These are phyloP conservation scores for Gibbula magus DNA, from an alignment of 2,888 invertebrate species.

Conservation along the genomic window DNA sequence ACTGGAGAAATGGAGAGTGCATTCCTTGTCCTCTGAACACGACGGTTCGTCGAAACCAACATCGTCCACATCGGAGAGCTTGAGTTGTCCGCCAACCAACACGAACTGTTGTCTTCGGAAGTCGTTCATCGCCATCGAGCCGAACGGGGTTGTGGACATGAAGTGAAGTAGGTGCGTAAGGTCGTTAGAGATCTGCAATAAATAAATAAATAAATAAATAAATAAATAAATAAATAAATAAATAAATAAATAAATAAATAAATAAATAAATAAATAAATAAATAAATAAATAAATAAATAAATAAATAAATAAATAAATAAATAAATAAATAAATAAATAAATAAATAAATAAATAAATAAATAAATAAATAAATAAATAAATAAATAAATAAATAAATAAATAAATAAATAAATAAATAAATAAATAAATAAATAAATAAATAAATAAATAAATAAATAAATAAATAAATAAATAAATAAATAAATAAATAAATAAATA, in stretches of 20 bases:
- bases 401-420: too few relatives aligned
- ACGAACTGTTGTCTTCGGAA: conserved; percentile 77
- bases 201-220: not conserved
- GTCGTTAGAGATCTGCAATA: conserved; percentile 67
- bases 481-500: too few relatives aligned
- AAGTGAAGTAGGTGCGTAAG: conserved; percentile 72
- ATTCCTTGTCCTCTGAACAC: conserved; percentile 58
- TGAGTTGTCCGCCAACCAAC: conserved; percentile 74
- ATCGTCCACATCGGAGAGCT: conserved; percentile 77
- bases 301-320: not conserved
- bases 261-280: not conserved
- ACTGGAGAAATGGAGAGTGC: conserved; percentile 57
- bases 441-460: too few relatives aligned
- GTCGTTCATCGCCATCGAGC: conserved; percentile 76
- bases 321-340: conserved; percentile 3
- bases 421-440: too few relatives aligned
- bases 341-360: too few relatives aligned
- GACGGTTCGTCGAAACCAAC: conserved; percentile 72
- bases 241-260: not conserved
- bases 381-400: too few relatives aligned
- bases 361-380: too few relatives aligned
- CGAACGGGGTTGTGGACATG: conserved; percentile 74
- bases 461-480: too few relatives aligned
- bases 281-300: not conserved
- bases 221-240: not conserved